A percentile compares a stretch with the other conserved stretches of the same genome.
Evolutionary conservation across 2,113 vertebrate genomes (phyloP).

Genomic region (Brienomyrus brachyistius): DNA sequence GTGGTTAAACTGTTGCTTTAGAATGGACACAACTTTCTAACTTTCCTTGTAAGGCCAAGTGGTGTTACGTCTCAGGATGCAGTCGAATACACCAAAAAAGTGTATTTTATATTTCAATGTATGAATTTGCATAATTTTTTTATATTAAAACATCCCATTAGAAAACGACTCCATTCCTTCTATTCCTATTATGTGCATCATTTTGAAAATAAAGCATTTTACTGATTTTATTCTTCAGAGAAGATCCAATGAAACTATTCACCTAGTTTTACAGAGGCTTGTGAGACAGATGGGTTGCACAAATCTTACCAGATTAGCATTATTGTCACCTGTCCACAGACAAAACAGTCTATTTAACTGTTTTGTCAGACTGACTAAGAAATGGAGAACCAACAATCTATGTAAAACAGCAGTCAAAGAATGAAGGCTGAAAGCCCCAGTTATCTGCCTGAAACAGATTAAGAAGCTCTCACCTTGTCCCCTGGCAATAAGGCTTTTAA

Average conservation of each 20-base stretch:
- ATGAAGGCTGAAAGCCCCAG: not conserved
- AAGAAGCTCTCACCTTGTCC: not conserved
- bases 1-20: not conserved
- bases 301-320: not conserved
- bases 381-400: not conserved
- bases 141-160: not conserved
- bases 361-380: not conserved
- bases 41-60: not conserved
- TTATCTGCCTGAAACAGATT: not conserved
- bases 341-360: not conserved
- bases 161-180: not conserved
- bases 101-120: not conserved
- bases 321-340: not conserved
- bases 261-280: not conserved
- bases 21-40: not conserved
- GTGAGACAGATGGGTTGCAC: not conserved
- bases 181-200: not conserved
- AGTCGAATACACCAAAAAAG: not conserved
- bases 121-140: not conserved
- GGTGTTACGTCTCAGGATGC: not conserved
- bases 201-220: not conserved
- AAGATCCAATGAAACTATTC: not conserved
- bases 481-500: not conserved
- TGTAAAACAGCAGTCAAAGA: not conserved
- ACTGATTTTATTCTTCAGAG: not conserved